phyloP scores from a whole-genome alignment of 2,888 invertebrate genomes.

The Escarpia spicata region DNA sequence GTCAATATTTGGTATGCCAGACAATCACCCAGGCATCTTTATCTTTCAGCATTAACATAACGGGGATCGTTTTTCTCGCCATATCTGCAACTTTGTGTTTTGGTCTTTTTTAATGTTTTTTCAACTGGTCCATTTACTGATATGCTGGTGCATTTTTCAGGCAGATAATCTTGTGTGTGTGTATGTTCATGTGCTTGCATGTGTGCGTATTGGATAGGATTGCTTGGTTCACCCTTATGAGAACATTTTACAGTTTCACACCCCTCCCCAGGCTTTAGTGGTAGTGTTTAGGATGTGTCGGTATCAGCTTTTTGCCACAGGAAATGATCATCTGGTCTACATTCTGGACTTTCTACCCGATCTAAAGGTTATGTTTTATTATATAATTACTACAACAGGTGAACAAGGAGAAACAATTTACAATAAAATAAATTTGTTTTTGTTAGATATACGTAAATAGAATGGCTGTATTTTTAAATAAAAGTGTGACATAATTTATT shows the following conservation, averaged over 20 bases:
- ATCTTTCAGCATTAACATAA: neutral
- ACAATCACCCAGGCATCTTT: neutral
- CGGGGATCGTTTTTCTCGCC: neutral
- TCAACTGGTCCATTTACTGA: neutral
- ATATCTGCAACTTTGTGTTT: slow-evolving; percentile 13
- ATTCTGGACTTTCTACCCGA: neutral
- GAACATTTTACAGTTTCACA: neutral
- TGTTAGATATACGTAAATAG: neutral
- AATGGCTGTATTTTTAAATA: neutral
- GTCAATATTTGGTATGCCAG: neutral
- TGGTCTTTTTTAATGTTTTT: neutral
- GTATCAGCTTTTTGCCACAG: neutral
- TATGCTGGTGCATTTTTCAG: neutral
- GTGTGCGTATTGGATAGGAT: neutral
- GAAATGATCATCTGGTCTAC: neutral
- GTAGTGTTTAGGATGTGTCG: neutral
- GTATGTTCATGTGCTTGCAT: neutral
- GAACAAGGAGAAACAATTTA: too few relatives aligned
- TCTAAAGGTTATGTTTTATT: neutral
- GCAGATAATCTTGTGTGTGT: neutral
- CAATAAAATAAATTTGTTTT: neutral
- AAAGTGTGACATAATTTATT: neutral
- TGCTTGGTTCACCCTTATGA: neutral
- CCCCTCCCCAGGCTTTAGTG: neutral
- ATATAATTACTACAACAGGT: too few relatives aligned